These are phyloP conservation scores for Metalampra italica DNA, from an alignment of 2,888 invertebrate species.

Conservation along the genomic window DNA sequence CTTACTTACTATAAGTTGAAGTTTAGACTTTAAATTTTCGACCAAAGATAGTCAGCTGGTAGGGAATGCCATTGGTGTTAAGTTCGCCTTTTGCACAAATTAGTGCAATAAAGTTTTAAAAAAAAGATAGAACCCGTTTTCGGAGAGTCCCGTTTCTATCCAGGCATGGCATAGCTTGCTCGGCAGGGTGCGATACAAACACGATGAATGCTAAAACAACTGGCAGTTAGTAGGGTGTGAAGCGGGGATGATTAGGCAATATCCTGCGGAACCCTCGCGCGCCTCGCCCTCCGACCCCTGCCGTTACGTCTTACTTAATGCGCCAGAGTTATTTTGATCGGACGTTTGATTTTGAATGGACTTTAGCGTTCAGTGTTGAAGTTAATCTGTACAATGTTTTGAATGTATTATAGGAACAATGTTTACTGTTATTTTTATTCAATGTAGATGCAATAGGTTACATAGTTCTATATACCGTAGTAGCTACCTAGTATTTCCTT, in stretches of 20 bases:
- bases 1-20: too few species aligned
- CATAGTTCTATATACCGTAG: too few species aligned
- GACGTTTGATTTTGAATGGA: slow-evolving; percentile 59
- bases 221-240: slow-evolving; percentile 72
- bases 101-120: too few species aligned
- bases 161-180: too few species aligned
- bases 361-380: slow-evolving; percentile 34
- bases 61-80: too few species aligned
- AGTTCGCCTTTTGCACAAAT: too few species aligned
- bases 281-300: slow-evolving; percentile 45
- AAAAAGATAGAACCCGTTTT: too few species aligned
- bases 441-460: too few species aligned
- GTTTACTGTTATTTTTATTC: not conserved
- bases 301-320: slow-evolving; percentile 70
- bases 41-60: too few species aligned
- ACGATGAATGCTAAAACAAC: slow-evolving; percentile 76
- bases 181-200: slow-evolving; percentile 34
- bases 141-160: too few species aligned
- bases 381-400: slow-evolving; percentile 24
- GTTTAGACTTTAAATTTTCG: too few species aligned
- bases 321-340: slow-evolving; percentile 55
- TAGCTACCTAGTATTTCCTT: too few species aligned
- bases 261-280: slow-evolving; percentile 64
- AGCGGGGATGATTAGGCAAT: slow-evolving; percentile 76
- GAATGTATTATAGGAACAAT: slow-evolving; percentile 3